These are phyloP conservation scores for Buathra laborator DNA, from an alignment of 2,888 invertebrate genomes.

Conservation along the genomic window DNA sequence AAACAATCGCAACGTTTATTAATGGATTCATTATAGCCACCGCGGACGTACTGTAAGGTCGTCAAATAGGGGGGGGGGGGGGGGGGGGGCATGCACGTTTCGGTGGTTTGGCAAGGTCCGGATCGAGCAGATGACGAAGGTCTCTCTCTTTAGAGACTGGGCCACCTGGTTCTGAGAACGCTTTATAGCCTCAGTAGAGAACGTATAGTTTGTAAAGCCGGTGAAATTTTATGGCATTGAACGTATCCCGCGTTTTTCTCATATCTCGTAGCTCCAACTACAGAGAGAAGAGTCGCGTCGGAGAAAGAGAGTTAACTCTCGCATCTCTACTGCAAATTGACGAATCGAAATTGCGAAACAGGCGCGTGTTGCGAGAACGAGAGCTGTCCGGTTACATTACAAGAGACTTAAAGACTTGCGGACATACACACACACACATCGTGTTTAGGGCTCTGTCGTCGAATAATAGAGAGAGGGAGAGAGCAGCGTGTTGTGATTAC, in stretches of 20 bases:
- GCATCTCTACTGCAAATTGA: constrained; percentile 11
- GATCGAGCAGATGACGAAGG: constrained; percentile 26
- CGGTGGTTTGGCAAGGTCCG: constrained; percentile 11
- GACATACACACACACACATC: neutral
- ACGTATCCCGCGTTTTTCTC: constrained; percentile 41
- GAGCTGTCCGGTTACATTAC: constrained; percentile 41
- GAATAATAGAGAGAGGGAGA: neutral
- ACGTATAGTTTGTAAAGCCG: neutral
- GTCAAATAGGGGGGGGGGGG: neutral
- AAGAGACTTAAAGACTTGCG: neutral
- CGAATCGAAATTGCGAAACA: constrained; percentile 33
- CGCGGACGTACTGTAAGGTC: neutral
- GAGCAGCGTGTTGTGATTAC: constrained; percentile 54
- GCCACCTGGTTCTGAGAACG: constrained; percentile 20
- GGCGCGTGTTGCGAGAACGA: constrained; percentile 11
- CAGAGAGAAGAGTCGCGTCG: neutral
- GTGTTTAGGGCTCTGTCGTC: constrained; percentile 26
- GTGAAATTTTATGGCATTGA: neutral
- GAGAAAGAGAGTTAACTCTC: neutral
- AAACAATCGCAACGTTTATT: neutral
- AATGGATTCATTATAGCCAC: neutral
- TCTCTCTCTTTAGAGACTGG: constrained; percentile 9
- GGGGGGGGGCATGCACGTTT: neutral
- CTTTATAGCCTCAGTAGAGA: constrained; percentile 3
- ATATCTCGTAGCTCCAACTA: neutral